Conservation (phyloP, 2,113 vertebrate species). For the Syngnathus typhle region DNA sequence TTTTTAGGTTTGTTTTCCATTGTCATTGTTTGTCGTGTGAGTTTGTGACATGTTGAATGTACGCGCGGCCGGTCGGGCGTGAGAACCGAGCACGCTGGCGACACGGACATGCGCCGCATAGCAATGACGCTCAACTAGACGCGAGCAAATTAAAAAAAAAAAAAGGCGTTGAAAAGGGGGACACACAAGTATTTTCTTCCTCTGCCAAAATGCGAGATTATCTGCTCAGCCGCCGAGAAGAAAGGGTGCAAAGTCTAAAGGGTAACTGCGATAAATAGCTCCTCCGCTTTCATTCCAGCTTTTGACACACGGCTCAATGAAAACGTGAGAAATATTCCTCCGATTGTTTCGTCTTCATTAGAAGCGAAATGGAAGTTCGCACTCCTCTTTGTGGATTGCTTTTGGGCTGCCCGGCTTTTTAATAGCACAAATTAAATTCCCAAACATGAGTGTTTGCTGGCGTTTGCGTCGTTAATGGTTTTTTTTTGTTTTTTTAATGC, state of each 20-base stretch:
- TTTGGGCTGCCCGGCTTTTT: slow-evolving; percentile 21
- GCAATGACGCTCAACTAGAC: slow-evolving; percentile 33
- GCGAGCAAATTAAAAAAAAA: slow-evolving; percentile 27
- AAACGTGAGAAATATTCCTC: background rate
- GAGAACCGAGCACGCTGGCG: slow-evolving; percentile 58
- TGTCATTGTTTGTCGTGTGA: background rate
- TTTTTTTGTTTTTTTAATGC: slow-evolving; percentile 1
- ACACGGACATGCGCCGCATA: slow-evolving; percentile 46
- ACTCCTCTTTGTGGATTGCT: background rate
- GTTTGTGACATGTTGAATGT: slow-evolving; percentile 13
- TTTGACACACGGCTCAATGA: slow-evolving; percentile 15
- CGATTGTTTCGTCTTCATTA: slow-evolving; percentile 5
- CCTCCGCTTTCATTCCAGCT: slow-evolving; percentile 2
- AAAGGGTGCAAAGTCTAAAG: slow-evolving; percentile 12
- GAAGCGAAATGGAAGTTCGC: slow-evolving; percentile 18
- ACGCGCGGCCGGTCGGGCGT: slow-evolving; percentile 50
- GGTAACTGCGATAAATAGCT: slow-evolving; percentile 6
- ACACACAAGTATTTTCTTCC: slow-evolving; percentile 35
- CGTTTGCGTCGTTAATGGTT: background rate
- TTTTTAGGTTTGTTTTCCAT: background rate
- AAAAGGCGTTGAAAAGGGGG: slow-evolving; percentile 39
- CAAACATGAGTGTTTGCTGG: slow-evolving; percentile 6
- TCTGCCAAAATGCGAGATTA: slow-evolving; percentile 48
- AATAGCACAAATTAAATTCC: slow-evolving; percentile 50
- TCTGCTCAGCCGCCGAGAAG: slow-evolving; percentile 28